Evolutionary conservation across 2,888 invertebrate genomes (phyloP).

Genomic region (Caradrina kadenii): DNA sequence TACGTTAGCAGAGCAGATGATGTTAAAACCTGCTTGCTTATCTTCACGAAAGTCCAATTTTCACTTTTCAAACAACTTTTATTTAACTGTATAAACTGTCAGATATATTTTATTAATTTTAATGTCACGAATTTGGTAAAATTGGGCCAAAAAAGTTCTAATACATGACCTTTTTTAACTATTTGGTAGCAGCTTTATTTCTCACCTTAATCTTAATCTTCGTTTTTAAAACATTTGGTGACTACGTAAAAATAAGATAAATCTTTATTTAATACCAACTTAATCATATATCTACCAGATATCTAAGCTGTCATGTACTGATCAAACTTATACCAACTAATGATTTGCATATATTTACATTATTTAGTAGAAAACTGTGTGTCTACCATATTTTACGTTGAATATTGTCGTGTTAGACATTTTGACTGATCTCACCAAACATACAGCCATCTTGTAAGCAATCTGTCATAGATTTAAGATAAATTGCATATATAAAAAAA

Average conservation of each 20-base stretch:
- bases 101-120: too few relatives aligned
- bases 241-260: not conserved
- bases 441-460: constrained; percentile 10
- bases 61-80: too few relatives aligned
- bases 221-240: not conserved
- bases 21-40: too few relatives aligned
- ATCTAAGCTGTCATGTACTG: not conserved
- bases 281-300: not conserved
- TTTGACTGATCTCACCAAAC: constrained; percentile 21
- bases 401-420: constrained; percentile 18
- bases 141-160: too few relatives aligned
- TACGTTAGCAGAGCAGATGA: not conserved
- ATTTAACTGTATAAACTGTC: too few relatives aligned
- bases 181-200: too few relatives aligned
- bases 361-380: constrained; percentile 4
- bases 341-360: constrained; percentile 26
- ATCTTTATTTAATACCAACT: not conserved
- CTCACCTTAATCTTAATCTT: too few relatives aligned
- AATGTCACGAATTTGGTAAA: too few relatives aligned
- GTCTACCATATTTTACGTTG: constrained; percentile 11
- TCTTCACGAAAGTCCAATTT: too few relatives aligned
- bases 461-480: constrained; percentile 23
- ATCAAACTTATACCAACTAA: constrained; percentile 6
- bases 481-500: constrained; percentile 8
- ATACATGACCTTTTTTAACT: too few relatives aligned